Percentiles rank a stretch among this genome's conserved stretches.
These are phyloP conservation scores for Zaprionus tsacasi DNA, from an alignment of 1,140 invertebrate genomes.

Conservation along the genomic window DNA sequence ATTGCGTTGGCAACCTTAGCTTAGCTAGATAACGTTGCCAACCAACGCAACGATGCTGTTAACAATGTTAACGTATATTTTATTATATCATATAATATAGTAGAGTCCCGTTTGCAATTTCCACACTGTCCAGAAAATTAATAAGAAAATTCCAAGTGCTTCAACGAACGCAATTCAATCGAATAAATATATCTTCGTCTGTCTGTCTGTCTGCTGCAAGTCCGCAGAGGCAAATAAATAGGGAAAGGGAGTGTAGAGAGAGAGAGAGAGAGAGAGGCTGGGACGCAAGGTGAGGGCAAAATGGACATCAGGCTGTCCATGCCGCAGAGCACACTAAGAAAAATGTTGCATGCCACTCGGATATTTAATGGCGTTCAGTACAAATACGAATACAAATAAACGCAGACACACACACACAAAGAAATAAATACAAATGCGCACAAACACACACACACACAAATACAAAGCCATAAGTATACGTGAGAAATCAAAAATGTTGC, in stretches of 20 bases:
- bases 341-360: constrained; percentile 78
- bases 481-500: constrained; percentile 80
- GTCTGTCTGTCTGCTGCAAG: constrained; percentile 23
- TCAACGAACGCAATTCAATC: constrained; percentile 30
- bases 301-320: constrained; percentile 33
- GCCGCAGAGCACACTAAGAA: constrained; percentile 53
- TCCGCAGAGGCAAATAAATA: constrained; percentile 39
- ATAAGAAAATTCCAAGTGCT: constrained; percentile 41
- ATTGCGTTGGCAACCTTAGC: neutral
- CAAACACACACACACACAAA: constrained; percentile 35
- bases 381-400: constrained; percentile 45
- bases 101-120: constrained; percentile 19
- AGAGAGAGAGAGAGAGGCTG: neutral
- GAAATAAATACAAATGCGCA: constrained; percentile 37
- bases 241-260: neutral
- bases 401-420: constrained; percentile 41
- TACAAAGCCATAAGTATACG: constrained; percentile 65
- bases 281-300: neutral
- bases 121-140: constrained; percentile 21
- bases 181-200: constrained; percentile 47
- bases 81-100: neutral
- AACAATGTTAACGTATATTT: neutral
- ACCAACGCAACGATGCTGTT: neutral
- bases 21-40: neutral
- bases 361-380: constrained; percentile 74